Evolutionary conservation across 2,888 invertebrate species (phyloP).

Genomic region (Caenorhabditis plicata): DNA sequence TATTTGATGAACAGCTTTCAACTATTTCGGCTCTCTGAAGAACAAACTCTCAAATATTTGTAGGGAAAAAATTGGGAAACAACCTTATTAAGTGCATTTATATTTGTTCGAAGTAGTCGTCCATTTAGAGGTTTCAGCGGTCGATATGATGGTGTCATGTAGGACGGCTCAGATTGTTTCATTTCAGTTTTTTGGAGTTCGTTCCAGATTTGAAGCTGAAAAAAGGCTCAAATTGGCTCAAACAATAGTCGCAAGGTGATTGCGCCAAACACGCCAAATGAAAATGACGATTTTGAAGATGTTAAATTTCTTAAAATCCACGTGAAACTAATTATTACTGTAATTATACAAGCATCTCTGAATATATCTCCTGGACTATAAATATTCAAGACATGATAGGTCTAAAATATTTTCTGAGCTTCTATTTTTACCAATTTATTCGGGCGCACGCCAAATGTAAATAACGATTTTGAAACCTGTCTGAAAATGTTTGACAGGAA

Average conservation of each 20-base stretch:
- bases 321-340: too few relatives aligned
- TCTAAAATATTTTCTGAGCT: too few relatives aligned
- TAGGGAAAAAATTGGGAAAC: constrained; percentile 19
- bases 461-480: too few relatives aligned
- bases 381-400: too few relatives aligned
- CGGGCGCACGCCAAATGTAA: too few relatives aligned
- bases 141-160: constrained; percentile 77
- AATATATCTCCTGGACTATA: too few relatives aligned
- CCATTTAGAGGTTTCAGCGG: constrained; percentile 90
- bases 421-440: too few relatives aligned
- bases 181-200: constrained; percentile 60
- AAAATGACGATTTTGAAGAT: too few relatives aligned
- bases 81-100: constrained; percentile 75
- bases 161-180: constrained; percentile 50
- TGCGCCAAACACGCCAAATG: too few relatives aligned
- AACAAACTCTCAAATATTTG: background rate
- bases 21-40: constrained; percentile 6
- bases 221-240: background rate
- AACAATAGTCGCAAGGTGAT: background rate
- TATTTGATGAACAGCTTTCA: constrained; percentile 52
- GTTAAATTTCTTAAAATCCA: too few relatives aligned
- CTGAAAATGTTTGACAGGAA: too few relatives aligned
- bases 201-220: constrained; percentile 61
- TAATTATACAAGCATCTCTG: too few relatives aligned
- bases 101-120: constrained; percentile 91